Conservation (phyloP, 1,140 invertebrate genomes). For the Scaptomyza pallida region DNA sequence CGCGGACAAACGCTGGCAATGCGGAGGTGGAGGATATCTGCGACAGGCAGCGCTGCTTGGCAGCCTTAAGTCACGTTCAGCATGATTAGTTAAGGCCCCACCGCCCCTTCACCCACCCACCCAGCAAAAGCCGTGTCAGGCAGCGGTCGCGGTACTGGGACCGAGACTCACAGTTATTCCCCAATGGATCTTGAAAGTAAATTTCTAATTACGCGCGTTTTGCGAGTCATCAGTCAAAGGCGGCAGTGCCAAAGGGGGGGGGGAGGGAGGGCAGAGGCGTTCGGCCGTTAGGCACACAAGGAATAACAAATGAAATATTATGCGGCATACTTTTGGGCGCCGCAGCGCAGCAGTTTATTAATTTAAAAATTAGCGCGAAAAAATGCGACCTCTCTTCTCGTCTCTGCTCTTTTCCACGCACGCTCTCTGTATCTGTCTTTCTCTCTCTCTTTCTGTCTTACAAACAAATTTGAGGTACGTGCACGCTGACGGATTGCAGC, state of each 20-base stretch:
- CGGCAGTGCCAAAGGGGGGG: slow-evolving; percentile 28
- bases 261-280: neutral
- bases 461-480: slow-evolving; percentile 77
- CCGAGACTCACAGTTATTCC: slow-evolving; percentile 65
- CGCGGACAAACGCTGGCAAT: slow-evolving; percentile 30
- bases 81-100: slow-evolving; percentile 77
- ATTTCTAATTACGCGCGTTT: slow-evolving; percentile 82
- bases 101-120: no score
- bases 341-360: slow-evolving; percentile 75
- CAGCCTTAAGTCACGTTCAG: slow-evolving; percentile 76
- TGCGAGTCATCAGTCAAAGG: slow-evolving; percentile 80
- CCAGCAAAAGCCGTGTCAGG: slow-evolving; percentile 67
- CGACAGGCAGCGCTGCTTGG: slow-evolving; percentile 32
- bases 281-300: slow-evolving; percentile 48
- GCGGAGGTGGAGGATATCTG: slow-evolving; percentile 10
- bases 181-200: slow-evolving; percentile 82
- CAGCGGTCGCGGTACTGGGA: slow-evolving; percentile 53
- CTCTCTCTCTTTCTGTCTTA: neutral
- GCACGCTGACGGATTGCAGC: slow-evolving; percentile 78
- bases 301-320: slow-evolving; percentile 81
- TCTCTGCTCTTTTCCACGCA: no score
- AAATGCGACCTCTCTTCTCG: slow-evolving; percentile 44
- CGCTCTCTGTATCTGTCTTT: neutral
- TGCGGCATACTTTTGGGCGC: slow-evolving; percentile 76
- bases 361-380: slow-evolving; percentile 80